Conservation (phyloP, 2,113 vertebrate genomes). For the Brachypteracias leptosomus region DNA sequence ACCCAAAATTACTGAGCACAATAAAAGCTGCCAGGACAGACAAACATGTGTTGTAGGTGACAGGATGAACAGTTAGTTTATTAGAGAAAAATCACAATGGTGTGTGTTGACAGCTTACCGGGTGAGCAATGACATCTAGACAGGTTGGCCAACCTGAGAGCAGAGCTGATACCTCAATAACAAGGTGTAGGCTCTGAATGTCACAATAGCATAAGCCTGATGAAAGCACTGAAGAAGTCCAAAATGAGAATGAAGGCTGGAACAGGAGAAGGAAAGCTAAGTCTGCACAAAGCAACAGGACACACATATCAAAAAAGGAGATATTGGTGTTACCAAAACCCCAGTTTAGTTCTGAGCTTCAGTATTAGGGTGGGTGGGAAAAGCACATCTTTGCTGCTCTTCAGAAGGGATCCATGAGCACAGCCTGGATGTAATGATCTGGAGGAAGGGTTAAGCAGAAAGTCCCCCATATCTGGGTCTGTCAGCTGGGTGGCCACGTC, state of each 20-base stretch:
- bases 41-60: rapidly evolving
- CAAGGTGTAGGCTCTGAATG: neutral
- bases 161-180: neutral
- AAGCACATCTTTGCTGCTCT: neutral
- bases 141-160: neutral
- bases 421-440: rapidly evolving
- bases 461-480: neutral
- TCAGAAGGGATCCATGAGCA: neutral
- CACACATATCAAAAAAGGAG: rapidly evolving
- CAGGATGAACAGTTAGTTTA: neutral
- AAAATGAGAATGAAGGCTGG: neutral
- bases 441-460: neutral
- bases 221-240: neutral
- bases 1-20: neutral
- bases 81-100: neutral
- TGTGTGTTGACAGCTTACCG: neutral
- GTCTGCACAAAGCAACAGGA: neutral
- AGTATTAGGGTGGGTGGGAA: neutral
- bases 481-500: neutral
- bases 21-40: neutral
- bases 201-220: neutral
- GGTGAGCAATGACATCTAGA: neutral
- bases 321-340: rapidly evolving
- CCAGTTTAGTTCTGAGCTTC: neutral
- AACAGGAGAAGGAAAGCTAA: neutral